Base-by-base conservation (phyloP, 2,888 invertebrate species). In the Deroplatys truncata region DNA sequence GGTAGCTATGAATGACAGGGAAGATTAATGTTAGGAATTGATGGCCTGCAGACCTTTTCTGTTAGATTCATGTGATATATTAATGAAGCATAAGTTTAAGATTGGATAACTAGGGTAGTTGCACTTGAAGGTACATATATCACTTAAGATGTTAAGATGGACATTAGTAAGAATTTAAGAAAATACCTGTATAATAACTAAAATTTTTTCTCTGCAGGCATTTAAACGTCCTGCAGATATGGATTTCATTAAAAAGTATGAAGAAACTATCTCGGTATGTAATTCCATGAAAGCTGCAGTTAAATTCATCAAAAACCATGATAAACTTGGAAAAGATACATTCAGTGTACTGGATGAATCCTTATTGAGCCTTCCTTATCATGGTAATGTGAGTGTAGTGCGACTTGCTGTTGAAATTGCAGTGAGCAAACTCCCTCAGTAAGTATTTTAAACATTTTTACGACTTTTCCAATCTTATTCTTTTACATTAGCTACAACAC, bases 321-420 rank as follows among this genome's bases (percentile, higher is more conserved):
- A 84, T 85, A 90, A 88, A 89, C 49, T 88, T 16, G 88, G 90
- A 20, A 84, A 88, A 72, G 89, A 88, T 13, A 84, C 56, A 31
- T 85, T 90, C n/a, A 88, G n/a, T 82, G 88, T 93, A 83, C 94
- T 96, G 35, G 94, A 95, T 91, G 93, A 94, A 49, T 94, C 95
- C 0, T 93, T 96, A 84, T 93, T 95, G 0, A 94, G 95, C 90
- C 92, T 96, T 82, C 94, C 95, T 90, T 94, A 96, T 91, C 96
- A 96, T 92, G 94, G 94, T 92, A 95, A 94, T 92, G 93, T 95
- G 84, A 92, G 92, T 49, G 94, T 95, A 91, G 93, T 96, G 84
- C 93, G 93, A 88, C 94, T 94, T 84, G 93, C 94, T 84, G 92
- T 93, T 13, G 93, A 94, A 85, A 92, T 94, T 87, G 92, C 94